Evolutionary conservation across 2,888 invertebrate species (phyloP).

Genomic region (Halictus ligatus): DNA sequence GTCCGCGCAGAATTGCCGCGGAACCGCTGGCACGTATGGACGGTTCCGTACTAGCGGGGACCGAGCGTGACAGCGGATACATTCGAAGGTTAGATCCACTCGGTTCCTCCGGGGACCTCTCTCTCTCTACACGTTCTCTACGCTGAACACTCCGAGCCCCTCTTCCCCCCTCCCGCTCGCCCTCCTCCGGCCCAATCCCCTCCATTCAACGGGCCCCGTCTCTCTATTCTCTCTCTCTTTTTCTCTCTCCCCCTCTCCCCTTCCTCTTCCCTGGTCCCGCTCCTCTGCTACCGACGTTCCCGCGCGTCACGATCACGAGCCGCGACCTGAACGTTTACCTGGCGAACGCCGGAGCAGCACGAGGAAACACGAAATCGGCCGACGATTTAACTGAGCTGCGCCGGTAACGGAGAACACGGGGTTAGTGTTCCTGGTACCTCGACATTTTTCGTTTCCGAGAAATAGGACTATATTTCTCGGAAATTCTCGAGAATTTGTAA

Average conservation of each 20-base stretch:
- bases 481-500: too few relatives aligned
- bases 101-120: slow-evolving; percentile 49
- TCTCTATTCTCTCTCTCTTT: too few relatives aligned
- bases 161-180: not conserved
- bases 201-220: slow-evolving; percentile 29
- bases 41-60: slow-evolving; percentile 72
- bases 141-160: not conserved
- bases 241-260: not conserved
- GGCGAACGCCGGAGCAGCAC: slow-evolving; percentile 69
- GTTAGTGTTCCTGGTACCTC: too few relatives aligned
- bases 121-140: slow-evolving; percentile 53
- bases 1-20: slow-evolving; percentile 49
- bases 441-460: too few relatives aligned
- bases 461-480: too few relatives aligned
- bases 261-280: not conserved
- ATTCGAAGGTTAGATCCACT: slow-evolving; percentile 77
- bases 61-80: slow-evolving; percentile 73
- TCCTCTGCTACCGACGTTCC: not conserved
- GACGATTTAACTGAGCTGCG: slow-evolving; percentile 37
- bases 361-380: slow-evolving; percentile 62
- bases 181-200: not conserved
- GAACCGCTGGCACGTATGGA: slow-evolving; percentile 68
- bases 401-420: slow-evolving; percentile 7
- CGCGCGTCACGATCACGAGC: slow-evolving; percentile 33
- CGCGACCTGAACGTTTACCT: slow-evolving; percentile 71